These are phyloP conservation scores for Tipula vernalis DNA, from an alignment of 2,888 invertebrate species.

Conservation along the genomic window DNA sequence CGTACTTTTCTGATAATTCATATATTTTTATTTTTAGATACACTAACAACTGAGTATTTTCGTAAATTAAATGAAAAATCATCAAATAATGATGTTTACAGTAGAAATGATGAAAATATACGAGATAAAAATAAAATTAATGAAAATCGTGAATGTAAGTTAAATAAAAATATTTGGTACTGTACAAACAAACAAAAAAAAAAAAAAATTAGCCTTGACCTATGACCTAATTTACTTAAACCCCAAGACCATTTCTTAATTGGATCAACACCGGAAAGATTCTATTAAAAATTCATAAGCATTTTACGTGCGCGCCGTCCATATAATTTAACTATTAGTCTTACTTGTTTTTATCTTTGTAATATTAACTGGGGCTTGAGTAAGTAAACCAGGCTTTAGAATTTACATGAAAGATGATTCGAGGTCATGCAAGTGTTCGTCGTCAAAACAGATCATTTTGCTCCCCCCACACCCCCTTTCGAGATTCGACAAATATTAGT, in stretches of 20 bases:
- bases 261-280: not conserved
- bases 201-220: not conserved
- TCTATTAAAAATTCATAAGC: not conserved
- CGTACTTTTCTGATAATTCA: no score
- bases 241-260: not conserved
- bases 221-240: not conserved
- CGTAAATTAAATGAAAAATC: constrained; percentile 9
- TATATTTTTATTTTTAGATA: constrained; percentile 15
- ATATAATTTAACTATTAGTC: not conserved
- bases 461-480: no score
- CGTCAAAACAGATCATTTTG: no score
- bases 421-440: no score
- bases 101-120: constrained; percentile 18
- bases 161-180: not conserved
- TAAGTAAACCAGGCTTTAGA: no score
- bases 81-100: not conserved
- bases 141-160: constrained; percentile 19
- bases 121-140: constrained; percentile 7
- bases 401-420: no score
- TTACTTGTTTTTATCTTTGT: not conserved
- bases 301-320: not conserved
- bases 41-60: constrained; percentile 18
- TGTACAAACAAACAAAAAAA: not conserved
- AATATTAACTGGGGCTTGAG: no score
- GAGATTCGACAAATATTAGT: no score